Evolutionary conservation across 2,888 invertebrate genomes (phyloP).

Genomic region (Orthosia cruda): DNA sequence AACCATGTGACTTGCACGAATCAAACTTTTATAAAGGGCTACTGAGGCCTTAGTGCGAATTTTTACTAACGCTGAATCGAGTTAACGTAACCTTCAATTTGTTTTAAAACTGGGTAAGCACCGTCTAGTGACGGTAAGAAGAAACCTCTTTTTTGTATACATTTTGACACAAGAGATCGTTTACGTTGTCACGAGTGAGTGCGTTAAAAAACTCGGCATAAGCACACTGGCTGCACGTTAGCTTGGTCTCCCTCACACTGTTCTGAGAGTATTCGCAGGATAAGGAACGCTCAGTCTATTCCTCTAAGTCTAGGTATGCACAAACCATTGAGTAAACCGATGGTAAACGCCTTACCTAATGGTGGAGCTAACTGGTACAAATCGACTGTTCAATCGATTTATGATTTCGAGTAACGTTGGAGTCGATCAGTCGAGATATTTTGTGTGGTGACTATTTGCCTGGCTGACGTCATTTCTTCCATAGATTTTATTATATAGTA

Average conservation of each 20-base stretch:
- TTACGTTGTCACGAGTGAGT: no score
- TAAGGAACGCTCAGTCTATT: not conserved
- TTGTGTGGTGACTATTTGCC: constrained; percentile 11
- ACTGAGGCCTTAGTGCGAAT: no score
- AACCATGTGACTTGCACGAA: no score
- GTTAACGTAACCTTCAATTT: no score
- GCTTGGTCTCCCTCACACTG: not conserved
- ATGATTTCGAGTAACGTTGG: constrained; percentile 27
- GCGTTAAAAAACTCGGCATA: no score
- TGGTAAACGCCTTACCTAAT: constrained; percentile 54
- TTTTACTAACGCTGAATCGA: no score
- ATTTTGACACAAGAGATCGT: no score
- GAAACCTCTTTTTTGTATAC: no score
- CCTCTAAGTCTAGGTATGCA: not conserved
- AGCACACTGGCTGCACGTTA: not conserved
- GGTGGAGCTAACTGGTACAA: constrained; percentile 46
- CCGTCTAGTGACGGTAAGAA: no score
- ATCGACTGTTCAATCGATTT: constrained; percentile 62
- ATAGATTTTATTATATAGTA: not conserved
- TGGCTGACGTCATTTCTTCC: constrained; percentile 6
- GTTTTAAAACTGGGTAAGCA: no score
- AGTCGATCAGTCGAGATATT: constrained; percentile 31
- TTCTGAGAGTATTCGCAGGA: not conserved
- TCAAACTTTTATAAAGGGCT: no score
- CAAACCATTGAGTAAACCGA: constrained; percentile 41